Percentiles rank a stretch among this genome's conserved stretches.
phyloP scores from a whole-genome alignment of 2,113 vertebrate species.

The Neolamprologus devosi region DNA sequence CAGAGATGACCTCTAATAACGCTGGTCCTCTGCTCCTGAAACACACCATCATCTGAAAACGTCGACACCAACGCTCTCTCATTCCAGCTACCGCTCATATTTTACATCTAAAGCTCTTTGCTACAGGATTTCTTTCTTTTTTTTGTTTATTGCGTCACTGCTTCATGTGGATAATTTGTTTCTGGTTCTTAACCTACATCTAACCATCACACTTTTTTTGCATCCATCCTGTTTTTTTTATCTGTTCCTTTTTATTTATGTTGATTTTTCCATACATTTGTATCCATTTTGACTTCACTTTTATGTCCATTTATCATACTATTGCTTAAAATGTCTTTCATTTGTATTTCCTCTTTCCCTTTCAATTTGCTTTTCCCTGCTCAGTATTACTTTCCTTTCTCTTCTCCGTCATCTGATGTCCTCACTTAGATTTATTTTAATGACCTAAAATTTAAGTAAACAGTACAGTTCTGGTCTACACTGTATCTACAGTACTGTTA shows the following conservation, averaged over 20 bases:
- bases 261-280: not conserved
- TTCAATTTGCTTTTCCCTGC: not conserved
- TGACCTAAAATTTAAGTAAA: not conserved
- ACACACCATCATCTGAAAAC: conserved; percentile 13
- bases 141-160: not conserved
- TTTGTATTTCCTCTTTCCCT: not conserved
- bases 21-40: not conserved
- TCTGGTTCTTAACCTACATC: not conserved
- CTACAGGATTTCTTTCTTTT: not conserved
- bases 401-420: not conserved
- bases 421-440: not conserved
- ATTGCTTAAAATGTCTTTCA: not conserved
- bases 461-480: not conserved
- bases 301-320: too few species aligned
- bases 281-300: not conserved
- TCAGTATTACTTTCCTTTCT: not conserved
- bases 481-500: not conserved
- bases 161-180: not conserved
- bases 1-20: conserved; percentile 84
- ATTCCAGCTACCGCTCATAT: not conserved
- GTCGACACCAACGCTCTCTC: not conserved
- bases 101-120: not conserved
- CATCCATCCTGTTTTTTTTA: not conserved
- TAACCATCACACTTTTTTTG: not conserved
- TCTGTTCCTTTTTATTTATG: not conserved